Conservation (phyloP, 2,888 invertebrate species). For the Sinodicranocentrus sp. region DNA sequence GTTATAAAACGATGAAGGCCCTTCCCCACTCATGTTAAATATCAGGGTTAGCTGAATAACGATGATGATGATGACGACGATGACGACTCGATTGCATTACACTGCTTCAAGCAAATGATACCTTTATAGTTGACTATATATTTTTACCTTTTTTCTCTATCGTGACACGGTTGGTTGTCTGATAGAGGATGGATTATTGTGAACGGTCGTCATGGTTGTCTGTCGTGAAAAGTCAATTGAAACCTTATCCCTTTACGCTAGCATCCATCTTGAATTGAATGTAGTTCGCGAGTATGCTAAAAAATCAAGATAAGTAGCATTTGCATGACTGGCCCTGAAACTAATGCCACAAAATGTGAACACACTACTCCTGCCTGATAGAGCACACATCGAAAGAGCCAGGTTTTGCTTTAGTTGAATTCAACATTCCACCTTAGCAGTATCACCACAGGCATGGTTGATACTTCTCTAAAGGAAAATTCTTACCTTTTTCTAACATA, state of each 20-base stretch:
- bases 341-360: slow-evolving; percentile 33
- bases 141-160: slow-evolving; percentile 37
- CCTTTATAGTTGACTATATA: too few species aligned
- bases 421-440: neutral
- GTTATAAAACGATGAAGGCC: slow-evolving; percentile 43
- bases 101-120: slow-evolving; percentile 37
- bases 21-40: slow-evolving; percentile 40
- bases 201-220: slow-evolving; percentile 31
- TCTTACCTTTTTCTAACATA: too few species aligned
- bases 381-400: neutral
- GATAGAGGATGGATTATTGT: neutral
- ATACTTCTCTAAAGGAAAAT: too few species aligned
- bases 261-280: too few species aligned
- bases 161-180: slow-evolving; percentile 1
- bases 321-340: slow-evolving; percentile 63
- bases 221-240: slow-evolving; percentile 42
- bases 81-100: neutral
- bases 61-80: neutral
- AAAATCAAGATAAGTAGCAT: slow-evolving; percentile 31
- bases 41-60: slow-evolving; percentile 43
- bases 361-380: slow-evolving; percentile 1
- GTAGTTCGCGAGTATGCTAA: slow-evolving; percentile 28
- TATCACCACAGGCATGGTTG: too few species aligned
- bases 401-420: slow-evolving; percentile 2
- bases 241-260: slow-evolving; percentile 28